Evolutionary conservation across 2,797 vertebrate genomes (phyloP).

Genomic region (Lerista edwardsae): DNA sequence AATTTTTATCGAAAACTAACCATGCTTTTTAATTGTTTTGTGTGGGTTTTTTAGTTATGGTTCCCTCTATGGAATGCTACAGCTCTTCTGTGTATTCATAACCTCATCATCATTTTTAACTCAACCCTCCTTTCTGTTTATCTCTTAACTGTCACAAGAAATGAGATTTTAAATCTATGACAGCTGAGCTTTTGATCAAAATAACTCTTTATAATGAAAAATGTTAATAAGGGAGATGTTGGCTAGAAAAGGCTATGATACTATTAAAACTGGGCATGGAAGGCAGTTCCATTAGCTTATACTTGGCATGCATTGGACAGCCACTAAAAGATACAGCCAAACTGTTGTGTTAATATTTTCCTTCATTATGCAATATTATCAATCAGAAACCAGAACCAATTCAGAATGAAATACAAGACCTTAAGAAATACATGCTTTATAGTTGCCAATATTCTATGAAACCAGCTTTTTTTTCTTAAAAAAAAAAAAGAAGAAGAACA

Average conservation of each 20-base stretch:
- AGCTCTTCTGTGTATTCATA: not conserved
- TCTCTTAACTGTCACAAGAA: conserved; percentile 2
- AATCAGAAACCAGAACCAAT: not conserved
- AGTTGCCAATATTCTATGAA: not conserved
- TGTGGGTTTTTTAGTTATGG: not conserved
- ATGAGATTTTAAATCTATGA: conserved; percentile 13
- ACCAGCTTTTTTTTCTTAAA: no score
- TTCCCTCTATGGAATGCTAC: not conserved
- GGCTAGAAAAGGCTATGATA: not conserved
- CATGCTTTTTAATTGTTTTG: not conserved
- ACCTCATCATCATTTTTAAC: not conserved
- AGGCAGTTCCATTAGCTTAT: not conserved
- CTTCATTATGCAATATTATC: not conserved
- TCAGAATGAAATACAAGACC: not conserved
- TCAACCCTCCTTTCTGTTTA: not conserved
- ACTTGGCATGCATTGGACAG: not conserved
- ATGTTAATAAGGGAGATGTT: not conserved
- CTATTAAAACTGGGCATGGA: not conserved
- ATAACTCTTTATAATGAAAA: conserved; percentile 14
- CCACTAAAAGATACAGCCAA: conserved; percentile 12
- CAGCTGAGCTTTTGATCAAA: conserved; percentile 20
- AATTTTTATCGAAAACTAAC: not conserved
- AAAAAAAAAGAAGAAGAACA: not conserved
- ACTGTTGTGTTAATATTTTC: not conserved
- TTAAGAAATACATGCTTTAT: not conserved